Base-by-base conservation (phyloP, 1,140 invertebrate species). In the Pararge aegeria region DNA sequence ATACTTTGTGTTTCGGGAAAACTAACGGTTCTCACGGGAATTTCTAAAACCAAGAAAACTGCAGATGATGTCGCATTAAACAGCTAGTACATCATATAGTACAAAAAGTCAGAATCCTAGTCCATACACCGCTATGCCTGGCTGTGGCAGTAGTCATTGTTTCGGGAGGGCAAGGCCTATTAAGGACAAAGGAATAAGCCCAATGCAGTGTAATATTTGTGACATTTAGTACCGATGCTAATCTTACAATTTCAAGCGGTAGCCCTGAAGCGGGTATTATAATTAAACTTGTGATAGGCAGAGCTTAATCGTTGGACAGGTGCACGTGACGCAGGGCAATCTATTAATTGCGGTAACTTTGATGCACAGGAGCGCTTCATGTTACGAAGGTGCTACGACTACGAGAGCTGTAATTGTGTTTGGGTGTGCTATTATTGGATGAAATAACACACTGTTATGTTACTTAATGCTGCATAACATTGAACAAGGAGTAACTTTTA, bases 241-340 rank as follows among this genome's bases (percentile, higher is more conserved):
- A 42, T 46, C 15, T 20, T 19, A 6, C 19, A 46, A 20, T 46
- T 10, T 21, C 18, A 20, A 29, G 9, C 24, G 24, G 7, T 70
- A 75, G 37, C 73, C 70, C 71, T 72, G 61, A 62, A 55, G 63
- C 70, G 51, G 66, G 52, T 52, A 71, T 72, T 61, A 70, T 72
- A 79, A 79, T 81, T 74, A 76, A 78, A 78, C 62, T 68, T 34
- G 58, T 66, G 65, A 46, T 71, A 75, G 70, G 66, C 71, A 61
- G 67, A 83, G 75, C 82, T 79, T 85, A 83, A 86, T 83, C 70
- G 74, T 24, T 50, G 53, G 75, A 75, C 83, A 86, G 83, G 80
- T 86, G 83, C 70, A 62, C 44, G 37, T 72, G 80, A 70, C 65
- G 70, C 50, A 59, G 70, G 66, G 56, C 58, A 55, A 64, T 70